phyloP scores from a whole-genome alignment of 2,113 vertebrate species.

The Ornithorhynchus anatinus region DNA sequence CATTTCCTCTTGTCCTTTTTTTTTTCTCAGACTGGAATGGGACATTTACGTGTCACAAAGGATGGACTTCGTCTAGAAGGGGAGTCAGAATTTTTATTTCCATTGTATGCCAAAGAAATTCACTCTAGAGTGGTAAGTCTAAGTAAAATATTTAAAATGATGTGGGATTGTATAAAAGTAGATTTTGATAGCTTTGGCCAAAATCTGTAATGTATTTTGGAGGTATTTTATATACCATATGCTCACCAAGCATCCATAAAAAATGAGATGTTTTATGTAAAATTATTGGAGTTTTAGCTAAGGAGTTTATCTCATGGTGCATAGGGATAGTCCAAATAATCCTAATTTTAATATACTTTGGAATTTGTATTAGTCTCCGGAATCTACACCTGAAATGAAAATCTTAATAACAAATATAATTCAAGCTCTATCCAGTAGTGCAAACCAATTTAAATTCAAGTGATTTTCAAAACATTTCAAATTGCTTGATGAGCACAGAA shows the following conservation, averaged over 20 bases:
- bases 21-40: slow-evolving; percentile 88
- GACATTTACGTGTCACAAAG: slow-evolving; percentile 81
- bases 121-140: slow-evolving; percentile 88
- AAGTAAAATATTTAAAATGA: background rate
- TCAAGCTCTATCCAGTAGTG: background rate
- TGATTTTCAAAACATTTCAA: background rate
- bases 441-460: background rate
- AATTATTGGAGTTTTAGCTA: background rate
- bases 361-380: background rate
- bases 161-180: background rate
- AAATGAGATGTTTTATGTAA: background rate
- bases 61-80: slow-evolving; percentile 92
- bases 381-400: background rate
- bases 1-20: background rate
- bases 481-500: background rate
- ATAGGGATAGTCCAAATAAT: background rate
- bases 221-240: background rate
- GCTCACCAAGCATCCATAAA: background rate
- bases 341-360: background rate
- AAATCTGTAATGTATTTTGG: background rate
- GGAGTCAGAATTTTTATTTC: slow-evolving; percentile 93
- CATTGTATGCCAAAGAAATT: slow-evolving; percentile 92
- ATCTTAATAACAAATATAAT: background rate
- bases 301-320: background rate
- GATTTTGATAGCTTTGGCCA: too few relatives aligned